Evolutionary conservation across 64 coral and sea anemone species (phyloP).

Genomic region (Cladopsammia gracilis): DNA sequence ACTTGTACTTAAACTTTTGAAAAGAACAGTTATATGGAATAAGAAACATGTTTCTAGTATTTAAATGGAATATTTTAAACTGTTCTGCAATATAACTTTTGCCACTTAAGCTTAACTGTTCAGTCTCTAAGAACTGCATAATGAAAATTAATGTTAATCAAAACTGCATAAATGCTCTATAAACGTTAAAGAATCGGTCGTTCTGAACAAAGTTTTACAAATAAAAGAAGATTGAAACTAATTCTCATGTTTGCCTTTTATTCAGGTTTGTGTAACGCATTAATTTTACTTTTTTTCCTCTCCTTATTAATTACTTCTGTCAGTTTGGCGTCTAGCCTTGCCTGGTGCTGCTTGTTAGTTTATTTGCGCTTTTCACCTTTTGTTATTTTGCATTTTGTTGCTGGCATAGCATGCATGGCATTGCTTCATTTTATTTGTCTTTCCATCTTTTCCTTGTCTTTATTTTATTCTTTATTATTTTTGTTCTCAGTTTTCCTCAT

Average conservation of each 20-base stretch:
- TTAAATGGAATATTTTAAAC: not conserved
- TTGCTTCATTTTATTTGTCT: slow-evolving; percentile 1
- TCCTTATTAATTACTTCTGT: not conserved
- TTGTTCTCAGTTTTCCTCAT: not conserved
- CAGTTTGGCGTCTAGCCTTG: not conserved
- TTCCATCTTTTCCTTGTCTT: not conserved
- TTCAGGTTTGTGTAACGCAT: not conserved
- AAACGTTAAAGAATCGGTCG: not conserved
- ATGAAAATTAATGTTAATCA: too few relatives aligned
- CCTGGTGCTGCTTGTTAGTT: not conserved
- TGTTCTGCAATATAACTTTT: not conserved
- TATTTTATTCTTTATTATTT: not conserved
- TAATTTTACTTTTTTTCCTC: not conserved
- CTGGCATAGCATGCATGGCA: not conserved
- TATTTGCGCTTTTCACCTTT: not conserved
- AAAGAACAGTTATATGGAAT: too few relatives aligned
- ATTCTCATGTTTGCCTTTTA: not conserved
- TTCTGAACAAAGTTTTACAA: not conserved
- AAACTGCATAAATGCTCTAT: not conserved
- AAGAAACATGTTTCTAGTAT: not conserved
- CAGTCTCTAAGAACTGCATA: too few relatives aligned
- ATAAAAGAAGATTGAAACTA: slow-evolving; percentile 1
- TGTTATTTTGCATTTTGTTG: not conserved
- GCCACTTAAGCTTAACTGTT: too few relatives aligned
- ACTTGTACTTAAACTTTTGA: too few relatives aligned